A percentile compares a stretch with the other conserved stretches of the same genome.
Conservation (phyloP, 2,113 vertebrate genomes). For the Aegotheles bennettii region DNA sequence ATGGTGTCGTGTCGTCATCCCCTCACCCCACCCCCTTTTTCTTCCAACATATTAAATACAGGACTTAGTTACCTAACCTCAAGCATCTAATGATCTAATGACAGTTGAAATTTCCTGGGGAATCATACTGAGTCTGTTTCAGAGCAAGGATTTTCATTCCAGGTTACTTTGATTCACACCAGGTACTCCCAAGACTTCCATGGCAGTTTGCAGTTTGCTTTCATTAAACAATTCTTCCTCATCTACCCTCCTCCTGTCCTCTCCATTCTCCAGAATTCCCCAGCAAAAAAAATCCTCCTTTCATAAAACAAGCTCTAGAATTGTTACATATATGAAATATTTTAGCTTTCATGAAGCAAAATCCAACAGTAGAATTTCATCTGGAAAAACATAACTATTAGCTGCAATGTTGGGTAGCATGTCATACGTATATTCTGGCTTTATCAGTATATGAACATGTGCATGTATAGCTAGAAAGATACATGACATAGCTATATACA, state of each 20-base stretch:
- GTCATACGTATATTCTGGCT: not conserved
- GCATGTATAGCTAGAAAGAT: not conserved
- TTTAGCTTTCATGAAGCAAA: not conserved
- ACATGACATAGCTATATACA: not conserved
- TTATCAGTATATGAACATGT: not conserved
- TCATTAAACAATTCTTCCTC: not conserved
- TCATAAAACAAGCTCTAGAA: not conserved
- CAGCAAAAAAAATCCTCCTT: not conserved
- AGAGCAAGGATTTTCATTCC: not conserved
- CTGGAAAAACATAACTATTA: not conserved
- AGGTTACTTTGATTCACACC: not conserved
- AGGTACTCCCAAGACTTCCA: not conserved
- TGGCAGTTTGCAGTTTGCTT: not conserved
- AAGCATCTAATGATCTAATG: not conserved
- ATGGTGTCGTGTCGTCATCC: no score
- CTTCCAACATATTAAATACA: not conserved
- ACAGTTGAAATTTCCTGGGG: not conserved
- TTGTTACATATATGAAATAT: not conserved
- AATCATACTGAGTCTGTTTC: not conserved
- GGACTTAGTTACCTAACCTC: not conserved
- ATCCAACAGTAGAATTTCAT: not conserved
- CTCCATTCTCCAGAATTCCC: not conserved
- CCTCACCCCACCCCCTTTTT: no score
- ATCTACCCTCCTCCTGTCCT: not conserved
- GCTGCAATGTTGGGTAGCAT: not conserved